Conservation (phyloP, 2,113 vertebrate genomes). For the Erpornis zantholeuca region DNA sequence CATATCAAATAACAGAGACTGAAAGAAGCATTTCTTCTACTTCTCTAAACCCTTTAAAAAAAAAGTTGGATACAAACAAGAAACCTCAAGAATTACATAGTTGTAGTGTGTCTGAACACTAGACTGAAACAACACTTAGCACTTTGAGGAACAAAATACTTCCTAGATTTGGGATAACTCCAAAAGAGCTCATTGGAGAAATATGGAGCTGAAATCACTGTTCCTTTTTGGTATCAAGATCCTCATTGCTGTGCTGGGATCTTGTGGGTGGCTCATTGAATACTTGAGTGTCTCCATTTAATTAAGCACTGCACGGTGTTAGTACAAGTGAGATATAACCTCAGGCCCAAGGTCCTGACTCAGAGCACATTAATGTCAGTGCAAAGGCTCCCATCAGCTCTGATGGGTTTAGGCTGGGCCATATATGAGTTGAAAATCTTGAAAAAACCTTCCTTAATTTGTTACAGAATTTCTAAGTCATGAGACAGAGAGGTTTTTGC, state of each 20-base stretch:
- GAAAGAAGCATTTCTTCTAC: neutral
- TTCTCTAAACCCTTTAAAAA: neutral
- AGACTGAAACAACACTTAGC: neutral
- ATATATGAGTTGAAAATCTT: neutral
- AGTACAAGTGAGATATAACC: neutral
- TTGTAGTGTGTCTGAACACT: neutral
- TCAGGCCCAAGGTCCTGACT: neutral
- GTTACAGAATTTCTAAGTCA: neutral
- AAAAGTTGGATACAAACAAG: neutral
- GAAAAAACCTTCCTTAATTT: neutral
- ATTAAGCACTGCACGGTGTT: neutral
- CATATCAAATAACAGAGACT: neutral
- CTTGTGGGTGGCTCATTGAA: neutral
- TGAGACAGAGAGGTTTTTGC: neutral
- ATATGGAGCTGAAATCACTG: neutral
- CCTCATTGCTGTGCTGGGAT: neutral
- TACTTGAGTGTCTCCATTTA: neutral
- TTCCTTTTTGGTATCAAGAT: neutral
- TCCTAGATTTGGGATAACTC: neutral
- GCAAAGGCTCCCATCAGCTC: neutral
- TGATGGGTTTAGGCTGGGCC: neutral
- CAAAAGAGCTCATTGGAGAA: neutral
- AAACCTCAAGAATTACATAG: neutral
- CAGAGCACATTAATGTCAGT: neutral
- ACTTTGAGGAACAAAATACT: neutral